Evolutionary conservation across 2,113 vertebrate species (phyloP), one percentile per base, ranked within the genome.

Genomic region (Miniopterus natalensis): DNA sequence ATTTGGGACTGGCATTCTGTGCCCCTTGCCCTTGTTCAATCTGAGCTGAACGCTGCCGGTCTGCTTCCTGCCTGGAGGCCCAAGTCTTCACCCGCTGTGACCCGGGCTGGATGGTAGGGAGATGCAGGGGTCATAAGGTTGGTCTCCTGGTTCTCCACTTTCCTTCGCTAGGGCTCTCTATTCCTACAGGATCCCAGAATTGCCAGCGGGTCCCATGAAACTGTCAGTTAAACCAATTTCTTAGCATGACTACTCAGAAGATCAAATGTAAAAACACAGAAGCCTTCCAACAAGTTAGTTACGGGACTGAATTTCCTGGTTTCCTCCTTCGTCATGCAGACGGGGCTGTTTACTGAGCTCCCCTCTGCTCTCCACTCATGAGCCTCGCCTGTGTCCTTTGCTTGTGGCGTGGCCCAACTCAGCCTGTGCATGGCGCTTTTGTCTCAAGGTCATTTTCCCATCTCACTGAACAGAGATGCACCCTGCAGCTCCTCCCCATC

Each of bases 401-500:
- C 14, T 12, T 25, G 42, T 15, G 27, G 18, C 8, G 2, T 21
- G 21, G 36, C 53, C 36, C 6, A 1, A 25, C 21, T 14, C 49
- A 77, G 31, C 55, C 61, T 0, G 12, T 17, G 51, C n/a, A 20
- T 0, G 10, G 8, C 4, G 18, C 63, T 31, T 61, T 77, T 85
- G 40, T 31, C 63, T 78, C 25, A 2, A 21, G 29, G 6, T 31
- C 8, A 1, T 53, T 36, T 36, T 73, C 8, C 40, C 2, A 10
- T 55, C 47, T 29, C 10, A 8, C 45, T 17, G 17, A 36, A 6
- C 9, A 40, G 9, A 6, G 23, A 36, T 13, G 13, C 18, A 11
- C 6, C 3, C 45, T 31, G n/a, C 1, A 2, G 29, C 40, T 65
- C 42, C 12, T 23, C 17, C 17, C 36, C 8, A 17, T 1, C 0